Evolutionary conservation across 2,797 vertebrate genomes (phyloP).

Genomic region (Gadopsis marmoratus): DNA sequence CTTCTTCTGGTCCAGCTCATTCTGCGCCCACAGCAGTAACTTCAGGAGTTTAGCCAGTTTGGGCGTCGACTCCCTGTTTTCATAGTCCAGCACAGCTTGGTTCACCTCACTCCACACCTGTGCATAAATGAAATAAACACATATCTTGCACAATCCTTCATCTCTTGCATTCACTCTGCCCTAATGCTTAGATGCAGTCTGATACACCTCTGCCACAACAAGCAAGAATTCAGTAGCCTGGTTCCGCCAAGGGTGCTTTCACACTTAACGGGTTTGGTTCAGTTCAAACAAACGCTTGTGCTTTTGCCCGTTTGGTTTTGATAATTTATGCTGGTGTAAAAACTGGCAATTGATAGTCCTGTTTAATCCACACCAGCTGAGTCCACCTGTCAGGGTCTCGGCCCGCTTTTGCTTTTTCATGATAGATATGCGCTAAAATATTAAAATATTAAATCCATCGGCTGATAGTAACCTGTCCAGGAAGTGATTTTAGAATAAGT

Average conservation of each 20-base stretch:
- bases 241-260: not conserved
- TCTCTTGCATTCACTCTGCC: not conserved
- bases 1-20: conserved; percentile 99
- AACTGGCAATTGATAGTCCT: not conserved
- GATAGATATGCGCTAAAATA: not conserved
- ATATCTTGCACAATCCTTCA: not conserved
- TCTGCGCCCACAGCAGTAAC: conserved; percentile 96
- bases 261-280: not conserved
- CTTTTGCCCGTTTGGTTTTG: not conserved
- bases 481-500: not conserved
- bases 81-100: conserved; percentile 96
- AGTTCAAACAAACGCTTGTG: not conserved
- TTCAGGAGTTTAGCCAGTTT: conserved; percentile 98
- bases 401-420: not conserved
- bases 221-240: not conserved
- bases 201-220: not conserved
- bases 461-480: not conserved
- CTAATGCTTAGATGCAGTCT: not conserved
- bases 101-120: conserved; percentile 99
- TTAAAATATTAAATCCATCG: not conserved
- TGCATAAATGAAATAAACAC: not conserved
- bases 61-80: conserved; percentile 96
- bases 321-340: not conserved
- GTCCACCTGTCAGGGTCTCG: not conserved
- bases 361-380: too few relatives aligned